Conservation (phyloP, 2,113 vertebrate species). For the Axis porcinus region DNA sequence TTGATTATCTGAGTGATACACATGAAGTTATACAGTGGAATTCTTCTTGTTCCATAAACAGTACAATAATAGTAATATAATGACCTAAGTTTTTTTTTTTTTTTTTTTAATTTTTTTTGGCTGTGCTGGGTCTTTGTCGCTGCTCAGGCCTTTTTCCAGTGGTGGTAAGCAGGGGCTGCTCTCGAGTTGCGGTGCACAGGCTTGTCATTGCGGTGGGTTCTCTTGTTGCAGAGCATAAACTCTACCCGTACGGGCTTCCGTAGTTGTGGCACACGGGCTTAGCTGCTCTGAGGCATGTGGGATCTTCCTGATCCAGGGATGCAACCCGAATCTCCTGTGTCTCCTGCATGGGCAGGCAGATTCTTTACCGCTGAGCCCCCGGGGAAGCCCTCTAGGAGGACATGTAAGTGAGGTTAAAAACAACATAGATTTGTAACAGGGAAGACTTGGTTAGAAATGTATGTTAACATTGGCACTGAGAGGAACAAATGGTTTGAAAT, state of each 20-base stretch:
- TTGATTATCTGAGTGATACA: background rate
- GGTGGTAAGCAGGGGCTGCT: background rate
- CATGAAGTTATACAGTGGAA: background rate
- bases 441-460: background rate
- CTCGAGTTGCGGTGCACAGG: background rate
- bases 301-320: background rate
- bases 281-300: background rate
- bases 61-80: background rate
- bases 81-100: background rate
- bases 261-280: background rate
- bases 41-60: background rate
- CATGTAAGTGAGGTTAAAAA: background rate
- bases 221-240: background rate
- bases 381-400: background rate
- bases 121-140: background rate
- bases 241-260: accelerated
- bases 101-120: background rate
- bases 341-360: background rate
- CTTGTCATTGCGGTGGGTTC: background rate
- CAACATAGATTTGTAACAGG: background rate
- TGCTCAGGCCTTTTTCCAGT: background rate
- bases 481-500: background rate
- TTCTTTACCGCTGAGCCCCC: background rate
- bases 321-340: background rate
- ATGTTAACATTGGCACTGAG: background rate